These are phyloP conservation scores for Varroa destructor DNA, from an alignment of 1,140 invertebrate genomes.

Conservation along the genomic window DNA sequence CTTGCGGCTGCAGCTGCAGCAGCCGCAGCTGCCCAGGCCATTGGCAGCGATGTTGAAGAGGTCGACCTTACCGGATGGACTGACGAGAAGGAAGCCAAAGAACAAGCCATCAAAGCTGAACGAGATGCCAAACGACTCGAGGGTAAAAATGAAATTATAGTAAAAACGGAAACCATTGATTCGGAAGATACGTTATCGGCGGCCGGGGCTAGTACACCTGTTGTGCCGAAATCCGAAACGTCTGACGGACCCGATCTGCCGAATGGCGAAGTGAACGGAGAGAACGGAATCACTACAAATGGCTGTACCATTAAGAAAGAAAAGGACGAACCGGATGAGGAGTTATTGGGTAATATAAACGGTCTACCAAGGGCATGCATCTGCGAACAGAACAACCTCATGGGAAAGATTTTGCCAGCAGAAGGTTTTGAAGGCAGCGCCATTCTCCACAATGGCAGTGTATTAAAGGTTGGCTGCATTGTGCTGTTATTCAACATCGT, in stretches of 20 bases:
- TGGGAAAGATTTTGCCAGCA: not conserved
- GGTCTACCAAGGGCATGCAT: slow-evolving; percentile 16
- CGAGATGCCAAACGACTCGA: not conserved
- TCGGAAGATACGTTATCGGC: slow-evolving; percentile 19
- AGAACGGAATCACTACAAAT: slow-evolving; percentile 4
- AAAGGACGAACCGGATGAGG: not conserved
- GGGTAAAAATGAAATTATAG: not conserved
- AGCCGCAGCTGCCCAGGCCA: not conserved
- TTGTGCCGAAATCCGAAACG: slow-evolving; percentile 1
- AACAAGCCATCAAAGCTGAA: no score
- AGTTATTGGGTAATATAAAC: not conserved
- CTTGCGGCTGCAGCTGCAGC: slow-evolving; percentile 13
- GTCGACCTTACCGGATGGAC: no score
- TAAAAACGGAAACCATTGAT: not conserved
- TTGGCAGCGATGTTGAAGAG: no score
- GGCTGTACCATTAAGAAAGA: not conserved
- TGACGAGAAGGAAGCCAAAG: no score
- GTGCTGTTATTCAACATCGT: slow-evolving; percentile 9
- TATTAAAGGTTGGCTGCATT: slow-evolving; percentile 11
- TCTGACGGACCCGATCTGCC: not conserved
- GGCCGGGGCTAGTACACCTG: slow-evolving; percentile 4
- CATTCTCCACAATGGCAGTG: slow-evolving; percentile 3
- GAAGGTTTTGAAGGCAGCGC: slow-evolving; percentile 14
- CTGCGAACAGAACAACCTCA: slow-evolving; percentile 22
- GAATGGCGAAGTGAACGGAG: slow-evolving; percentile 3